phyloP scores from a whole-genome alignment of 2,797 vertebrate species.

The Agapornis canus region DNA sequence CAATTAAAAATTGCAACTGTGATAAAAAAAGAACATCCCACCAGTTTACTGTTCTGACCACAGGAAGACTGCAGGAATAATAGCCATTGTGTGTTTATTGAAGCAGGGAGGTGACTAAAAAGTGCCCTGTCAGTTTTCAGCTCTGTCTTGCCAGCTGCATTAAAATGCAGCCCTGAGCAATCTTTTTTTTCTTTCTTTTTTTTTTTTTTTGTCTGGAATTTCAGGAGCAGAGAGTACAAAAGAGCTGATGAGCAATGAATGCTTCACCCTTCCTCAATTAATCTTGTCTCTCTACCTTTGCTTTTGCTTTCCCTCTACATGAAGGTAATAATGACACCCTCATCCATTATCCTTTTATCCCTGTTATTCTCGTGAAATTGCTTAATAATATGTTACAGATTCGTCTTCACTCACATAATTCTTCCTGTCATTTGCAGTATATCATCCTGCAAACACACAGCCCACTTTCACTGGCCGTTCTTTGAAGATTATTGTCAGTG shows the following conservation, averaged over 20 bases:
- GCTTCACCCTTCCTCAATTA: slow-evolving; percentile 92
- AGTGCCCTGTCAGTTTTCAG: slow-evolving; percentile 76
- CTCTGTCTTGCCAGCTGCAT: slow-evolving; percentile 71
- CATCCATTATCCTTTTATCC: slow-evolving; percentile 99
- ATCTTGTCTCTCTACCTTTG: slow-evolving; percentile 97
- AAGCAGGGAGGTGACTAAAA: slow-evolving; percentile 73
- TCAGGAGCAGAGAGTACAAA: slow-evolving; percentile 81
- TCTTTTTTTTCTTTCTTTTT: not conserved
- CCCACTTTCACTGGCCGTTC: slow-evolving; percentile 86
- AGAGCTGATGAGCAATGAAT: slow-evolving; percentile 86
- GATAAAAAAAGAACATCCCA: not conserved
- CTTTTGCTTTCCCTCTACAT: slow-evolving; percentile 88
- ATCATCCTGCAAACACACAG: slow-evolving; percentile 94
- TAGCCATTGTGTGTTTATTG: slow-evolving; percentile 21
- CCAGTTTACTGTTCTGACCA: slow-evolving; percentile 26
- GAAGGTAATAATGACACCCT: slow-evolving; percentile 94
- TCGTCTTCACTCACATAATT: slow-evolving; percentile 94
- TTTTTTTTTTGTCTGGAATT: slow-evolving; percentile 74
- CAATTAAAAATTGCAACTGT: slow-evolving; percentile 24
- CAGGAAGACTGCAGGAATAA: slow-evolving; percentile 38
- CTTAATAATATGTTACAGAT: slow-evolving; percentile 98
- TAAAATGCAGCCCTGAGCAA: slow-evolving; percentile 78
- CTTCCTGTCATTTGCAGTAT: slow-evolving; percentile 94
- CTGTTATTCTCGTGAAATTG: slow-evolving; percentile 93
- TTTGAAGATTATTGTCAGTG: slow-evolving; percentile 97